Evolutionary conservation across 2,113 vertebrate species (phyloP), one percentile per base, ranked within the genome.

Genomic region (Polypterus senegalus): DNA sequence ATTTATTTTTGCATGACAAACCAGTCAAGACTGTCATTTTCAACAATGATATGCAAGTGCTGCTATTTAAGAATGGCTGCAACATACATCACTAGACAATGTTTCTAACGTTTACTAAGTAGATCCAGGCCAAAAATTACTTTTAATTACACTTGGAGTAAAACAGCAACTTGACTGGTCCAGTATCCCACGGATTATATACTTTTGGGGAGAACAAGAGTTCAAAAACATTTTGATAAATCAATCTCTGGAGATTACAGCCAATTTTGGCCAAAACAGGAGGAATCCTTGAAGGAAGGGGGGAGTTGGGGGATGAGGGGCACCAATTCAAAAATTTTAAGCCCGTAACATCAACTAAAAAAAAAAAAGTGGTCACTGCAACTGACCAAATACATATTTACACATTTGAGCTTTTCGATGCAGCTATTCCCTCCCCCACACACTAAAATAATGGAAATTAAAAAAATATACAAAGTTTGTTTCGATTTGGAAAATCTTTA

Each of bases 321-420:
- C 9, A 7, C 49, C 2, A 7, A 51, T 6, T 51, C 9, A 89
- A 88, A 82, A 84, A 83, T 73, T 83, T 87, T 74, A 86, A 81
- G 87, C 82, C 80, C 69, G 74, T 67, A 84, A 83, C 83, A 86
- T 78, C 81, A 86, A 86, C 88, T 92, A 87, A 86, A 81, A 80
- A 77, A 69, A 73, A 67, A 55, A 57, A 80, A 73, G 79, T 48
- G 91, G 91, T 89, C 91, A 85, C 77, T 89, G 88, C 72, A 91
- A 93, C 86, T 89, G 91, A 93, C 92, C 77, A 85, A 81, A 85
- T 71, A 87, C 77, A 80, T 89, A 89, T 94, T 82, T 91, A 92
- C 91, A 95, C 56, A 72, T 5, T 76, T 88, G 90, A 77, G 77
- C 89, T 74, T 70, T 78, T 74, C 58, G 62, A 61, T 7, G 70